phyloP scores from a whole-genome alignment of 2,113 vertebrate species.

The Cinclus mexicanus region DNA sequence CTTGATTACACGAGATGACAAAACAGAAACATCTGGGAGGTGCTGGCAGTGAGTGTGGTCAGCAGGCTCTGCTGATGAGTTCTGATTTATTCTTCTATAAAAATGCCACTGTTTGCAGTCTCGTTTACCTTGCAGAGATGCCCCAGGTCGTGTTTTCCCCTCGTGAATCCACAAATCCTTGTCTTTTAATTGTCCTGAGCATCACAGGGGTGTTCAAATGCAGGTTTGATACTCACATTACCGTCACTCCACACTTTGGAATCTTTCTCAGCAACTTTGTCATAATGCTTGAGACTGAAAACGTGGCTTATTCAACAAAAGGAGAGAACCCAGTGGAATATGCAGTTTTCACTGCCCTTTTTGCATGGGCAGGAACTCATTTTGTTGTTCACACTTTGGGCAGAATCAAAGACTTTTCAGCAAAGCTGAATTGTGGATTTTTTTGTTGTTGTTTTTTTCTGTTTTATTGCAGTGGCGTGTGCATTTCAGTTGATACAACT shows the following conservation, averaged over 20 bases:
- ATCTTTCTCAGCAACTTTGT: not conserved
- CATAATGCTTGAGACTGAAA: not conserved
- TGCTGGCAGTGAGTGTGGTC: not conserved
- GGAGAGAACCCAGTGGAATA: not conserved
- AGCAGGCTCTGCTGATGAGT: not conserved
- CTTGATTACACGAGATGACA: not conserved
- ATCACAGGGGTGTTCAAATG: not conserved
- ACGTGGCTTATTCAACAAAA: not conserved
- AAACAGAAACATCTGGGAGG: not conserved
- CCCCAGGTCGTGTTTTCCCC: not conserved
- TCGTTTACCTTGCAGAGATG: not conserved
- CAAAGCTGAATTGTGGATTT: not conserved
- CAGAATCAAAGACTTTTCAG: not conserved
- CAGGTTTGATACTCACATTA: not conserved
- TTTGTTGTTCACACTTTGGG: not conserved
- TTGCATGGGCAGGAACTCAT: not conserved
- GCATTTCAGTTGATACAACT: not conserved
- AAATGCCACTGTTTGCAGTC: not conserved
- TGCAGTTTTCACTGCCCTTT: not conserved
- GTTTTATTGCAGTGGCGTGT: not conserved
- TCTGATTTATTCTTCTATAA: not conserved
- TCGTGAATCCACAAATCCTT: accelerated
- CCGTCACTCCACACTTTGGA: not conserved
- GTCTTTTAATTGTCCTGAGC: no score
- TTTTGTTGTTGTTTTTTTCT: not conserved